phyloP scores from a whole-genome alignment of 2,888 invertebrate species.

The Theretra japonica region DNA sequence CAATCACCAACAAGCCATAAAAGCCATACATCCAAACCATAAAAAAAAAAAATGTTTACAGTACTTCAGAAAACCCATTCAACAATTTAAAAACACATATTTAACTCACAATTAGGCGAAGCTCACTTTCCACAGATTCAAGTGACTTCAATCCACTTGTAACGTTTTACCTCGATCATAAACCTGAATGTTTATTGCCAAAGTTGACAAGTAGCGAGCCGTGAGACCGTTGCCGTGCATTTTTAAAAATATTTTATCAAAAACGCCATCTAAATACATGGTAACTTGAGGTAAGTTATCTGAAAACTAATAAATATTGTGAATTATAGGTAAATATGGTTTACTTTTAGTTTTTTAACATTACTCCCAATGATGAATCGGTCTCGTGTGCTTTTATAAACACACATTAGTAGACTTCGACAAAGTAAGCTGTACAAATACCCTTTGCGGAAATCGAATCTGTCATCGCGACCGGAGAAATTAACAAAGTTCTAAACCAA shows the following conservation, averaged over 20 bases:
- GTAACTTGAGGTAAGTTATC: conserved; percentile 3
- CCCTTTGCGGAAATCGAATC: too few species aligned
- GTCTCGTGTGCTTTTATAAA: too few species aligned
- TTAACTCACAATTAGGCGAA: background rate
- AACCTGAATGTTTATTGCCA: conserved; percentile 19
- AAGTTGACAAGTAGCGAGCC: conserved; percentile 25
- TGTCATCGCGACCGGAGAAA: too few species aligned
- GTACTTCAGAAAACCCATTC: too few species aligned
- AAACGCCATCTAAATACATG: background rate
- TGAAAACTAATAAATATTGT: background rate
- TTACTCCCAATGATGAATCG: too few species aligned
- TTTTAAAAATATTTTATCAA: background rate
- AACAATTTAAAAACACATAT: conserved; percentile 3
- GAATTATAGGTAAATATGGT: background rate
- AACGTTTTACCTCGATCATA: conserved; percentile 19
- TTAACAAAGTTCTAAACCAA: too few species aligned
- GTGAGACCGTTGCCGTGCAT: conserved; percentile 7
- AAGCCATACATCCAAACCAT: too few species aligned
- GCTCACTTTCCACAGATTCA: background rate
- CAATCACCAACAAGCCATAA: too few species aligned
- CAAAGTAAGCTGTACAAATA: too few species aligned
- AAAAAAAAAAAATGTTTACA: too few species aligned
- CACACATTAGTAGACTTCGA: too few species aligned
- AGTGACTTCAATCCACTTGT: background rate
- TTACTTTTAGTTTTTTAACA: too few species aligned